Conservation (phyloP, 2,113 vertebrate genomes). For the Oreotragus oreotragus region DNA sequence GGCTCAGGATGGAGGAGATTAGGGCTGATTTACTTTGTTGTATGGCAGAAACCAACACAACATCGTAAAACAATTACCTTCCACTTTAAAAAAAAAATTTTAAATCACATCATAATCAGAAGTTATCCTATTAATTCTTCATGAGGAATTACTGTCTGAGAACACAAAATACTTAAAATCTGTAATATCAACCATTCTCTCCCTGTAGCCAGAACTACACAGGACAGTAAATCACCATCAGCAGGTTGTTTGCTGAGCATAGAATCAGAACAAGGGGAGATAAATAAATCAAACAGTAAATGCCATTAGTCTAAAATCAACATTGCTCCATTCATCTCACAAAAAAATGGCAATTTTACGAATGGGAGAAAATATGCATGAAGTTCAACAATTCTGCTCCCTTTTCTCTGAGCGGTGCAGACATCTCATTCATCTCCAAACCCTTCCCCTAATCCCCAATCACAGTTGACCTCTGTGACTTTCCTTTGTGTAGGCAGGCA, state of each 20-base stretch:
- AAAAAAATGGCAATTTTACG: not conserved
- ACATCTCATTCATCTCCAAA: not conserved
- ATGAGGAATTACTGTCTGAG: not conserved
- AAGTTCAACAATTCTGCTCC: not conserved
- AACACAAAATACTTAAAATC: not conserved
- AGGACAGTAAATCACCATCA: not conserved
- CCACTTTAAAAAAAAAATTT: not conserved
- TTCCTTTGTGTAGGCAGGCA: not conserved
- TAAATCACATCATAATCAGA: not conserved
- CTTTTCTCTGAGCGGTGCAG: not conserved
- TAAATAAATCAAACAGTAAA: not conserved
- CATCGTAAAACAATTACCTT: not conserved
- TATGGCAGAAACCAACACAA: not conserved
- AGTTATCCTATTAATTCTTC: not conserved
- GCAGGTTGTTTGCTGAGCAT: not conserved
- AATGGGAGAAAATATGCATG: not conserved
- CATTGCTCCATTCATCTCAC: not conserved
- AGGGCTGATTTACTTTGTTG: not conserved
- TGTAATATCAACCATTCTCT: not conserved
- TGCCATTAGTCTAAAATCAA: not conserved
- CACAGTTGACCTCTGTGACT: not conserved
- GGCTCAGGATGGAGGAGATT: not conserved
- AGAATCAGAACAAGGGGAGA: not conserved
- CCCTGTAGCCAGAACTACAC: not conserved
- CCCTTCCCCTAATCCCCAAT: no score